Evolutionary conservation across 2,113 vertebrate genomes (phyloP).

Genomic region (Tauraco erythrolophus): DNA sequence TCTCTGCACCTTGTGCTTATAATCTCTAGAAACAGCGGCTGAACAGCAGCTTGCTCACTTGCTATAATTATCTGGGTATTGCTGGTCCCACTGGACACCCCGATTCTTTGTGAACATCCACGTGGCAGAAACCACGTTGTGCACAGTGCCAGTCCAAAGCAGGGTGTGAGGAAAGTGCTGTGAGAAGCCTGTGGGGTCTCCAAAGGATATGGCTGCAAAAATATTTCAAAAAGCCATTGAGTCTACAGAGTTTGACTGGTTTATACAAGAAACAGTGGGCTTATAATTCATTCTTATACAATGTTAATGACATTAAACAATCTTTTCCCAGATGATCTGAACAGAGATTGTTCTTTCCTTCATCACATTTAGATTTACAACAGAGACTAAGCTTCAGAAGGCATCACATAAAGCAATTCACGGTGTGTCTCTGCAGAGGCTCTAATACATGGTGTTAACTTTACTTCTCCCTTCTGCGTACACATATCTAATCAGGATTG

Average conservation of each 20-base stretch:
- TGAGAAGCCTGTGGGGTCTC: background rate
- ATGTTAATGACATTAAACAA: background rate
- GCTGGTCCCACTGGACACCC: background rate
- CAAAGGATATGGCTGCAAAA: background rate
- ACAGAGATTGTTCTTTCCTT: background rate
- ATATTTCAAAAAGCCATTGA: background rate
- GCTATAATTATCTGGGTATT: background rate
- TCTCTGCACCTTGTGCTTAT: background rate
- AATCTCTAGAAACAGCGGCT: background rate
- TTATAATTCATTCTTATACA: background rate
- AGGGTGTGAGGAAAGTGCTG: background rate
- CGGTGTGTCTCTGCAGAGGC: background rate
- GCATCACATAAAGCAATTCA: background rate
- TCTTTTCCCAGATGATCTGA: background rate
- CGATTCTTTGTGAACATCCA: rapidly evolving
- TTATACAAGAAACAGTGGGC: background rate
- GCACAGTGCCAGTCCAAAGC: background rate
- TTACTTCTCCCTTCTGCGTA: background rate
- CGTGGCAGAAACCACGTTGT: rapidly evolving
- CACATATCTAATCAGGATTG: background rate
- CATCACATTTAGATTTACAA: background rate
- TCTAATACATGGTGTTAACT: background rate
- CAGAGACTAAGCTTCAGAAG: background rate
- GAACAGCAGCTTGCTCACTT: background rate
- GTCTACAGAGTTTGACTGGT: background rate